These are phyloP conservation scores for Polypedilum pembai DNA, from an alignment of 1,140 invertebrate genomes.

Conservation along the genomic window DNA sequence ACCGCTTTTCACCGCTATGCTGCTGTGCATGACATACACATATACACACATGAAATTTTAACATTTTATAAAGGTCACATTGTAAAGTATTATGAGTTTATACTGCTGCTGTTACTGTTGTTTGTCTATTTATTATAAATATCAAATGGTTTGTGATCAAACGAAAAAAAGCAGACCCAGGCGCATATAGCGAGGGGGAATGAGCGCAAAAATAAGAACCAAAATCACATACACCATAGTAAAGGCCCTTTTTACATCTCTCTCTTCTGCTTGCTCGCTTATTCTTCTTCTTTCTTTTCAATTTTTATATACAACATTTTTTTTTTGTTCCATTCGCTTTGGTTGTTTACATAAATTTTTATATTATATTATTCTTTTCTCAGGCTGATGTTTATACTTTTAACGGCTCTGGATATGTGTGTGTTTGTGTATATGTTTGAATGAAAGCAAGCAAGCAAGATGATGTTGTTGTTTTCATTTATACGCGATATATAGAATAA, in stretches of 20 bases:
- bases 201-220: not conserved
- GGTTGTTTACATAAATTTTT: conserved; percentile 14
- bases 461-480: conserved; percentile 18
- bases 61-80: not conserved
- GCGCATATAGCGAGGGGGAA: not conserved
- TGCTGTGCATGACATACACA: not conserved
- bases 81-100: not conserved
- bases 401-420: not conserved
- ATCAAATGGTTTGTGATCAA: conserved; percentile 13
- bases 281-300: not conserved
- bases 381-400: not conserved
- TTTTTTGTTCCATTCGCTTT: not conserved
- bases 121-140: conserved; percentile 1
- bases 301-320: too few species aligned
- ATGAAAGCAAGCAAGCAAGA: not conserved
- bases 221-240: conserved; percentile 10
- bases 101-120: not conserved
- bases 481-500: not conserved
- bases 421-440: not conserved
- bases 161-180: conserved; percentile 9
- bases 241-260: not conserved
- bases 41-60: not conserved
- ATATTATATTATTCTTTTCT: not conserved
- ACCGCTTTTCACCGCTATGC: conserved; percentile 15
- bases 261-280: not conserved